Evolutionary conservation across 2,113 vertebrate genomes (phyloP), one percentile per base, ranked within the genome.

Genomic region (Aptenodytes forsteri): DNA sequence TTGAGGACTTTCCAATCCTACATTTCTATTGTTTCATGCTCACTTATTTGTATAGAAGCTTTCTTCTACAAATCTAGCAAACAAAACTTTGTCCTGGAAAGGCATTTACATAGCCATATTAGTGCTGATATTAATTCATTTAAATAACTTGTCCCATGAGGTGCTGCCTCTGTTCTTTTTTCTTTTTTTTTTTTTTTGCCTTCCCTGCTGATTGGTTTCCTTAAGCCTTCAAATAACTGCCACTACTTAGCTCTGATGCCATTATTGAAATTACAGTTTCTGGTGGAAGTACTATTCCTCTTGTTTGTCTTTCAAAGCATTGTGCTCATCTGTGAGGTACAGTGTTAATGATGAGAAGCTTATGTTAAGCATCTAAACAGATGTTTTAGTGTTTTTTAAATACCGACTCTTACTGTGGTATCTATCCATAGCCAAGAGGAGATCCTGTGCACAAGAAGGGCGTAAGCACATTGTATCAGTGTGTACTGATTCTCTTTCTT

Each of bases 381-480:
- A 40, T 50, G 32, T 71, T 95, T 79, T 21, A 10, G 38, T 20
- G 20, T 30, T 1, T 62, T 81, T 76, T 89, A 1, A 84, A 52
- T 22, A n/a, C 34, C 34, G 34, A 10, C 73, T 80, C 65, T 79
- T 19, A 0, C 56, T 17, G 65, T n/a, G 56, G 38, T 47, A 38
- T 23, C 36, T 77, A 2, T 64, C 46, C 3, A 0, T 5, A 11
- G 32, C 78, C n/a, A n/a, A 32, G 78, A 83, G 83, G n/a, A 89
- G 59, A 84, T 66, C 10, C 65, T 16, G 54, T 4, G 17, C 40
- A 4, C 34, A 6, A 26, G 69, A 10, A 44, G 44, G 46, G 44
- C 0, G 9, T 18, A 80, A 76, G 55, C 30, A 11, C 20, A 0
- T 46, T 16, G 47, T 5, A 2, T 22, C 14, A 20, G 1, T 6